Percentiles rank a stretch among this genome's conserved stretches.
Evolutionary conservation across 2,797 vertebrate genomes (phyloP).

Genomic region (Sternarchorhynchus goeldii): DNA sequence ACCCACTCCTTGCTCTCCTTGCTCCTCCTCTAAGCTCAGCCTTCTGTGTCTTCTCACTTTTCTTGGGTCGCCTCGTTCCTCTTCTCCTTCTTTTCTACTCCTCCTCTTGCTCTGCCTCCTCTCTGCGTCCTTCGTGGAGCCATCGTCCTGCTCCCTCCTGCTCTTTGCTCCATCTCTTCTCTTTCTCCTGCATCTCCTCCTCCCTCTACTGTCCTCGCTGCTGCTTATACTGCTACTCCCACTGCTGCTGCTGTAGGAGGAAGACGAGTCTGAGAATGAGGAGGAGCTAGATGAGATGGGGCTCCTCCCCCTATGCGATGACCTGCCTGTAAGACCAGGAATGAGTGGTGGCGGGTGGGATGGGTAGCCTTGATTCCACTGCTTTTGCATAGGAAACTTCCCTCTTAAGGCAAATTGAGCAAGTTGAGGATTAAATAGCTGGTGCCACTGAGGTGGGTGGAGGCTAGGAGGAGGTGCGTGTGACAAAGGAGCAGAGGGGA

Average conservation of each 20-base stretch:
- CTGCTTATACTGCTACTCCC: slow-evolving; percentile 62
- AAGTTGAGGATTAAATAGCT: slow-evolving; percentile 31
- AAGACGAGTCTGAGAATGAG: slow-evolving; percentile 51
- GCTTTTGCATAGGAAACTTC: slow-evolving; percentile 22
- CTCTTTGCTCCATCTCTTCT: slow-evolving; percentile 46
- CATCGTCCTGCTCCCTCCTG: slow-evolving; percentile 46
- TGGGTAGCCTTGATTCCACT: slow-evolving; percentile 32
- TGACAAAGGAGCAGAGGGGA: slow-evolving; percentile 57
- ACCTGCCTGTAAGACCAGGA: slow-evolving; percentile 30
- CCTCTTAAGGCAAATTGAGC: slow-evolving; percentile 29
- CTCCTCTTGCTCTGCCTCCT: slow-evolving; percentile 41
- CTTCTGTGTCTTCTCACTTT: slow-evolving; percentile 48
- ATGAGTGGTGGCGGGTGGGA: slow-evolving; percentile 42
- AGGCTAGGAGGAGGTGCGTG: slow-evolving; percentile 33
- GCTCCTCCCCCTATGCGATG: slow-evolving; percentile 36
- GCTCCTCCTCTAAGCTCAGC: slow-evolving; percentile 50
- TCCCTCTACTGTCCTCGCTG: slow-evolving; percentile 49
- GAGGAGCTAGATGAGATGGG: slow-evolving; percentile 49
- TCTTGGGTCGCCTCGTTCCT: slow-evolving; percentile 57
- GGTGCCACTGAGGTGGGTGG: slow-evolving; percentile 30
- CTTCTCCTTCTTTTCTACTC: slow-evolving; percentile 28
- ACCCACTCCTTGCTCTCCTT: slow-evolving; percentile 42
- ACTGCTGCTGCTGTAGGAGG: slow-evolving; percentile 59
- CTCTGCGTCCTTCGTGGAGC: slow-evolving; percentile 45
- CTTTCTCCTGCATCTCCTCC: slow-evolving; percentile 59